Base-by-base conservation (phyloP, 2,797 vertebrate species). In the Malacoctenus gilli region DNA sequence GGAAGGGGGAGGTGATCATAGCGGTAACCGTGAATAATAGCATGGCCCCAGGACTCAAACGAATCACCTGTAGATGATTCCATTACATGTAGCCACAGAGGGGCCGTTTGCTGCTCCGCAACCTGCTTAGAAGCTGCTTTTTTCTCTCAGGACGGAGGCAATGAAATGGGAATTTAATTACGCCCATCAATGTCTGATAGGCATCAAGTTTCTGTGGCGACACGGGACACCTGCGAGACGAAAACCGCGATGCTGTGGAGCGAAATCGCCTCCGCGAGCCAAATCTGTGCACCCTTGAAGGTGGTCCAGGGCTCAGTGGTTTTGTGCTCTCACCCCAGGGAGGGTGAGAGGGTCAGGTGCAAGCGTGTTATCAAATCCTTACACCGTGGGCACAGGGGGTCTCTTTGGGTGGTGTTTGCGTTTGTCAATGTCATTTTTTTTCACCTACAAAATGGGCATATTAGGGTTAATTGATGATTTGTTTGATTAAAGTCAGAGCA, bases 51-150 rank as follows among this genome's bases (percentile, higher is more conserved):
- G 61, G 77, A 62, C 64, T 54, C 62, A 76, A 73, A 76, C 75
- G 72, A 75, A 78, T 83, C 80, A 85, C 68, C 65, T 75, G 78
- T 31, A 70, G 76, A 78, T 81, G 72, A 86, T 83, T 66, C 54
- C 54, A 50, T 80, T 82, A 77, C 52, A 48, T 54, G 18, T 37
- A 41, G 53, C 42, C 79, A 50, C 62, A 50, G 32, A 81, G 63
- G 73, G 74, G 61, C 51, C 31, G 36, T 63, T 75, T 37, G 43
- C 39, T 47, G 38, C 51, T 43, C 59, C 28, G 50, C 42, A 57
- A 63, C 40, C 56, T 36, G 42, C 31, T 59, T 20, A 53, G 38
- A 48, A 40, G 50, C 35, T 31, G 39, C 25, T 28, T 28, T n/a
- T n/a, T 38, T 48, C 46, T 39, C 51, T 42, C 40, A 48, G 46